Conservation (phyloP, 2,113 vertebrate genomes). For the Galemys pyrenaicus region DNA sequence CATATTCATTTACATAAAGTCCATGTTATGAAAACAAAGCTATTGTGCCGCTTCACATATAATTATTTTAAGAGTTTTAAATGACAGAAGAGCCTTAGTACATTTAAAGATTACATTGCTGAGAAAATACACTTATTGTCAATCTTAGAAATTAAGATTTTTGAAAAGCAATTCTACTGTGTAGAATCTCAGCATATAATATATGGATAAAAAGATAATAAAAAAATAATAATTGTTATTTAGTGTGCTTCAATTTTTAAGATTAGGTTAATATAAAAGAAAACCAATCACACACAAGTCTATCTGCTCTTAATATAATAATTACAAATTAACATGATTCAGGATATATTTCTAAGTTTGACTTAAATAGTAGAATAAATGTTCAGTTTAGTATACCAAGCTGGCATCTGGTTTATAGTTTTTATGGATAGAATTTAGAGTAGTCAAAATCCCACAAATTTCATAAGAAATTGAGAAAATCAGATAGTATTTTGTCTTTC, state of each 20-base stretch:
- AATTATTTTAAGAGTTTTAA: slow-evolving; percentile 80
- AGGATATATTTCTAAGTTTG: slow-evolving; percentile 63
- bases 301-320: slow-evolving; percentile 49
- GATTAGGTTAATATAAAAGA: slow-evolving; percentile 44
- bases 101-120: neutral
- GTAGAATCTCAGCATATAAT: neutral
- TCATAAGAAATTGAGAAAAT: slow-evolving; percentile 36
- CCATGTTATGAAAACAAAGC: slow-evolving; percentile 71
- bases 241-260: slow-evolving; percentile 26
- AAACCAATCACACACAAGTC: neutral
- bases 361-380: neutral
- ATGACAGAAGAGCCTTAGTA: slow-evolving; percentile 47
- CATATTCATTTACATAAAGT: slow-evolving; percentile 70
- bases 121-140: slow-evolving; percentile 51
- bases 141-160: neutral
- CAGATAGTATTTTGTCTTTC: slow-evolving; percentile 3
- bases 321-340: neutral
- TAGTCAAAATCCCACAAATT: slow-evolving; percentile 22
- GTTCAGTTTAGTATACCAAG: neutral
- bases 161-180: neutral
- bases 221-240: slow-evolving; percentile 30
- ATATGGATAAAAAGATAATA: slow-evolving; percentile 14
- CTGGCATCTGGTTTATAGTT: slow-evolving; percentile 71
- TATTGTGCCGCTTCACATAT: slow-evolving; percentile 70
- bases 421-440: slow-evolving; percentile 20